These are phyloP conservation scores for Hippotragus niger DNA, from an alignment of 2,113 vertebrate genomes.

Conservation along the genomic window DNA sequence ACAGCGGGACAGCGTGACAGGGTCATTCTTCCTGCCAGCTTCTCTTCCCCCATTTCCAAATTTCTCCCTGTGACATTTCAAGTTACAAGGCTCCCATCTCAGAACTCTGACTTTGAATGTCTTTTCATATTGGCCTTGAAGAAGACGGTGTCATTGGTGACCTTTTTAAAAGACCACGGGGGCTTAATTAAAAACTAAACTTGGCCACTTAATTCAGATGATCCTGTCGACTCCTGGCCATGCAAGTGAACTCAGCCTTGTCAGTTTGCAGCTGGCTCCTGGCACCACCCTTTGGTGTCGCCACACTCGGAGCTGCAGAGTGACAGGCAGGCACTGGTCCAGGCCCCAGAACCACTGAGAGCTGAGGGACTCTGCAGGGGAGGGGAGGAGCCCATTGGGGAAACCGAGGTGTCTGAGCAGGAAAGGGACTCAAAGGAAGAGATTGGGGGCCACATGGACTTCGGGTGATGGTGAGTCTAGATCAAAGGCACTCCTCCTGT, in stretches of 20 bases:
- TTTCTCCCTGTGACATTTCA: constrained; percentile 62
- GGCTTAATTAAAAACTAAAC: constrained; percentile 86
- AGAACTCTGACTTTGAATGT: constrained; percentile 78
- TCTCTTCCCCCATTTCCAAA: constrained; percentile 44
- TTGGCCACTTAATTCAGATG: constrained; percentile 75
- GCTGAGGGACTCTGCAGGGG: background rate
- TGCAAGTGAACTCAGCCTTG: constrained; percentile 67
- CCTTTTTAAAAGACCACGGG: constrained; percentile 83
- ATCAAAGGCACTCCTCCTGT: background rate
- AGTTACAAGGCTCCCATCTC: constrained; percentile 73
- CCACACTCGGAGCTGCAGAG: background rate
- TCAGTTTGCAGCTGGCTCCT: constrained; percentile 60
- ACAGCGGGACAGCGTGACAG: background rate
- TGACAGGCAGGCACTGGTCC: background rate
- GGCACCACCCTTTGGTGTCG: constrained; percentile 30
- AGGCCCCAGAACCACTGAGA: background rate
- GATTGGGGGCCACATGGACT: accelerated
- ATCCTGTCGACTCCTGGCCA: constrained; percentile 64
- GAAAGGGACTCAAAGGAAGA: background rate
- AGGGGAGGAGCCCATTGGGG: background rate
- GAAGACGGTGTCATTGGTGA: constrained; percentile 79
- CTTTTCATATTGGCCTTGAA: constrained; percentile 77
- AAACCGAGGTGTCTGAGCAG: background rate
- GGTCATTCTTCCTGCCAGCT: background rate
- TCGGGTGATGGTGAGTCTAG: accelerated